phyloP scores from a whole-genome alignment of 2,888 invertebrate species.

The Perizoma flavofasciatum region DNA sequence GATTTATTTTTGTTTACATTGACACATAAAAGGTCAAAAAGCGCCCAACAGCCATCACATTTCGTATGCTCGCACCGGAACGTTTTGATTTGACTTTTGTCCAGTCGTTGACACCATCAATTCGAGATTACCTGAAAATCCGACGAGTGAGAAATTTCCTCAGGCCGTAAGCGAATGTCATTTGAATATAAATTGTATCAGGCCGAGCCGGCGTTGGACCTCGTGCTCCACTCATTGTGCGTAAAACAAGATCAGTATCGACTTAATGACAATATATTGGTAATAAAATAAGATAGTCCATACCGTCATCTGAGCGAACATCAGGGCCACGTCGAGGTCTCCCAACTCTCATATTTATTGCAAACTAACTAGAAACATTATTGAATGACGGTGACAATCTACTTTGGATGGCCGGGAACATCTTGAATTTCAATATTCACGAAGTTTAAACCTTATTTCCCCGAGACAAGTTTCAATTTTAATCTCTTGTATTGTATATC shows the following conservation, averaged over 20 bases:
- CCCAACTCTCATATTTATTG: conserved; percentile 79
- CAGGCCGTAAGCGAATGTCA: conserved; percentile 75
- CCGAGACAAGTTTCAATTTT: conserved; percentile 50
- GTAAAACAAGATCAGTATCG: conserved; percentile 84
- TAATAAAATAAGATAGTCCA: conserved; percentile 83
- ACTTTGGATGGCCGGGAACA: conserved; percentile 64
- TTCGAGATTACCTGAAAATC: conserved; percentile 78
- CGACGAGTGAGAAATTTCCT: conserved; percentile 80
- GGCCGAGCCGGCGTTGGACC: conserved; percentile 58
- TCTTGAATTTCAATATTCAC: conserved; percentile 50
- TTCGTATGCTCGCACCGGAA: conserved; percentile 46
- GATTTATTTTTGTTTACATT: conserved; percentile 44
- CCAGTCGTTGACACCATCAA: conserved; percentile 70
- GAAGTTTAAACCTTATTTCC: conserved; percentile 65
- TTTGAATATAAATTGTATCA: conserved; percentile 82
- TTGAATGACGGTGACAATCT: conserved; percentile 68
- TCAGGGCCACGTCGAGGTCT: conserved; percentile 58
- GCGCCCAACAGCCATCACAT: conserved; percentile 44
- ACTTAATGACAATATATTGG: conserved; percentile 84
- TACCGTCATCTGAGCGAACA: conserved; percentile 75
- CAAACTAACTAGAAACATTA: conserved; percentile 81
- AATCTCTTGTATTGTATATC: conserved; percentile 48
- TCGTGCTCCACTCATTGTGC: conserved; percentile 78
- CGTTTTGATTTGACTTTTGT: conserved; percentile 54
- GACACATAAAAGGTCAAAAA: conserved; percentile 46